Evolutionary conservation across 2,113 vertebrate genomes (phyloP).

Genomic region (Noctilio leporinus): DNA sequence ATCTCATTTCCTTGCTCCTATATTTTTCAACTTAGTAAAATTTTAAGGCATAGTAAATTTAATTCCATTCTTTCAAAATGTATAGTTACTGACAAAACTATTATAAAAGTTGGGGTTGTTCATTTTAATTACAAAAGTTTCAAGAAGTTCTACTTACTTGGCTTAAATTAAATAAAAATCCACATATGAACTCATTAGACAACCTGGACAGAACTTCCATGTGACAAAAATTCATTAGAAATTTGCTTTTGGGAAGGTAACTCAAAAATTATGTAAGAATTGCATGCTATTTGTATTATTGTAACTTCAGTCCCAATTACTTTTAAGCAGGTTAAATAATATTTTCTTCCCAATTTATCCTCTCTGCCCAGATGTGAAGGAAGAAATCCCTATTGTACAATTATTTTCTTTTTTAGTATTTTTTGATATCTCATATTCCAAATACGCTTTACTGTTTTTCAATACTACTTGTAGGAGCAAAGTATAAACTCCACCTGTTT

Average conservation of each 20-base stretch:
- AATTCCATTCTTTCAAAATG: slow-evolving; percentile 11
- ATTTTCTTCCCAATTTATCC: slow-evolving; percentile 27
- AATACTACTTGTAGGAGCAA: slow-evolving; percentile 30
- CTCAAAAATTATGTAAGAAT: slow-evolving; percentile 15
- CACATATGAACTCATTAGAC: slow-evolving; percentile 17
- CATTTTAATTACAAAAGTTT: slow-evolving; percentile 34
- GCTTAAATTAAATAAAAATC: slow-evolving; percentile 43
- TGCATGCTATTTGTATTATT: neutral
- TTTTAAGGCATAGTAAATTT: neutral
- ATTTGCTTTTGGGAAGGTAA: neutral
- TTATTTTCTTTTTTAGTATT: slow-evolving; percentile 1
- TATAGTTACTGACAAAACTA: slow-evolving; percentile 19
- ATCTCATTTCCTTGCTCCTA: neutral
- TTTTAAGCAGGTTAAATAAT: slow-evolving; percentile 32
- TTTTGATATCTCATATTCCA: slow-evolving; percentile 40
- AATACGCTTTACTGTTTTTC: slow-evolving; percentile 39
- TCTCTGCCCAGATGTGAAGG: neutral
- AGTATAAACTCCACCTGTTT: slow-evolving; percentile 31
- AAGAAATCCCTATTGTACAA: slow-evolving; percentile 13
- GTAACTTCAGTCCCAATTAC: neutral
- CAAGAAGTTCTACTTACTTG: slow-evolving; percentile 23
- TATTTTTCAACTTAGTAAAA: slow-evolving; percentile 1
- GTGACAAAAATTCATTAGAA: neutral
- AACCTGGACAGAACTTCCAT: neutral
- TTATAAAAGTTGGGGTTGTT: neutral